phyloP scores from a whole-genome alignment of 2,888 invertebrate species.

The Tenthredo distinguenda region DNA sequence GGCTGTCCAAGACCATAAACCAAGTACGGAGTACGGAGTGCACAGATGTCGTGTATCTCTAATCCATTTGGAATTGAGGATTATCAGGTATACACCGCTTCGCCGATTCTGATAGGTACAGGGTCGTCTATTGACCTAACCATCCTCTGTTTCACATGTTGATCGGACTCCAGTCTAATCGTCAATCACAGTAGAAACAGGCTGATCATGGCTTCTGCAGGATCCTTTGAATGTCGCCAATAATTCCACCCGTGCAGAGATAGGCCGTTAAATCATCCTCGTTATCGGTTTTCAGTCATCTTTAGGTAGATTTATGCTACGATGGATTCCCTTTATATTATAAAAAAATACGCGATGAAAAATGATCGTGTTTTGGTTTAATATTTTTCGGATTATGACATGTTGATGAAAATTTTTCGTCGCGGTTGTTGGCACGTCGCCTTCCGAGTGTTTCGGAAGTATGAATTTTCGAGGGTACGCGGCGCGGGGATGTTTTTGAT shows the following conservation, averaged over 20 bases:
- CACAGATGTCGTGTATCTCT: constrained; percentile 27
- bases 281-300: not conserved
- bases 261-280: not conserved
- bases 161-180: constrained; percentile 23
- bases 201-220: constrained; percentile 3
- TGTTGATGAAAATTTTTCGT: not conserved
- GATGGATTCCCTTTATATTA: not conserved
- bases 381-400: not conserved
- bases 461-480: too few species aligned
- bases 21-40: not conserved
- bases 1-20: constrained; percentile 23
- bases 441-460: not conserved
- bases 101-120: constrained; percentile 10
- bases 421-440: not conserved
- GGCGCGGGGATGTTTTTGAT: constrained; percentile 11
- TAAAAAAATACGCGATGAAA: not conserved
- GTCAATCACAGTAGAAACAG: not conserved
- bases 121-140: constrained; percentile 9
- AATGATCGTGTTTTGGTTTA: not conserved
- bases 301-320: not conserved
- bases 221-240: constrained; percentile 1
- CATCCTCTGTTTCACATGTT: constrained; percentile 12
- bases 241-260: not conserved
- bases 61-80: constrained; percentile 41
- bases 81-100: constrained; percentile 31